Base-by-base conservation (phyloP, 2,113 vertebrate species). In the Psophia crepitans region DNA sequence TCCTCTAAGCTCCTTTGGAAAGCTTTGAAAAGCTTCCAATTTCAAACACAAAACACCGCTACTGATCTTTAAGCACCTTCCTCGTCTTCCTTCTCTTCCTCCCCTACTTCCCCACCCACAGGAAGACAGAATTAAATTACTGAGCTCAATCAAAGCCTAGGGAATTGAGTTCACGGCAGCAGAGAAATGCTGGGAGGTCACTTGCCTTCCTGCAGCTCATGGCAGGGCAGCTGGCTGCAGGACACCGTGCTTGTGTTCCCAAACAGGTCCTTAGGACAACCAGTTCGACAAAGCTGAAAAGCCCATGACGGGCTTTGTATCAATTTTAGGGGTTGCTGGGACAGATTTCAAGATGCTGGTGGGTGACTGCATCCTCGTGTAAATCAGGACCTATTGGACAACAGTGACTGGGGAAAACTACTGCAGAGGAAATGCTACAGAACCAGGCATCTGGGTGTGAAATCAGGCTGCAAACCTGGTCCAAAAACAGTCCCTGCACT, bases 1-100 rank as follows among this genome's bases (percentile, higher is more conserved):
- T 87, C 33, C 84, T 89, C 90, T 80, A 80, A 96, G 85, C 93
- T 94, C 54, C 83, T 95, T 84, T 87, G 87, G 90, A 95, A 93
- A 80, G 92, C 79, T 94, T 85, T 93, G 92, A 94, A 96, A 95
- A 91, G 74, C 81, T 95, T 92, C 89, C 79, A 63, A 1, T 77
- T 90, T 71, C 44, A 22, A 81, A 75, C 71, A 96, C 58, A 81
- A 91, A 81, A 48, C 26, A 35, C 43, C 20, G 32, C 64, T 32
- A 10, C 30, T 92, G 79, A 44, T 81, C 70, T 85, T 82, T 58
- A 56, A 83, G n/a, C 58, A 71, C 85, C 35, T 89, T 91, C 46
- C 63, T 57, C 2, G 1, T 68, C 66, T 48, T 70, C 35, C n/a
- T 28, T n/a, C 30, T 85, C 69, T 15, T 83, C 69, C 57, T 48